A percentile compares a stretch with the other conserved stretches of the same genome.
These are phyloP conservation scores for Amphibalanus amphitrite DNA, from an alignment of 1,140 invertebrate genomes.

Conservation along the genomic window DNA sequence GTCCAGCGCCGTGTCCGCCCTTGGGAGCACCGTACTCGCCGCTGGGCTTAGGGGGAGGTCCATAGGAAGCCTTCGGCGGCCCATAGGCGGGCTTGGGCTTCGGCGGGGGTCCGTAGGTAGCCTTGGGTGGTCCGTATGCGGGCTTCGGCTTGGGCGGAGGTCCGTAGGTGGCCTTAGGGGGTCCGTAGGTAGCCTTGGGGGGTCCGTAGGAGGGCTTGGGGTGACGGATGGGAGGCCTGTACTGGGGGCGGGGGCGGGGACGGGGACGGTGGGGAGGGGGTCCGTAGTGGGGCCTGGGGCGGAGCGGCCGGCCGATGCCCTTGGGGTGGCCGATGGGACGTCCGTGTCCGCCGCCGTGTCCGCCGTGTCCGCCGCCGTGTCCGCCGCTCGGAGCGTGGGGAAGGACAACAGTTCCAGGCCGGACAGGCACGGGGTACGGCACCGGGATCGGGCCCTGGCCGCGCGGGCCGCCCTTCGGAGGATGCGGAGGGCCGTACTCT, in stretches of 20 bases:
- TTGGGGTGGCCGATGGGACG: neutral
- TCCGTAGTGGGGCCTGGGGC: neutral
- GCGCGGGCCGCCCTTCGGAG: conserved; percentile 3
- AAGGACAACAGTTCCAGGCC: conserved; percentile 13
- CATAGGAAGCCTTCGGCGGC: conserved; percentile 11
- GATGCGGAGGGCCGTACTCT: neutral
- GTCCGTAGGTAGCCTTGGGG: conserved; percentile 4
- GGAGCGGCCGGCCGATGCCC: no score
- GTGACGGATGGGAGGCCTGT: neutral
- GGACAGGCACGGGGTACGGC: conserved; percentile 13
- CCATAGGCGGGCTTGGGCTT: conserved; percentile 12
- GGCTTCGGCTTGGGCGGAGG: conserved; percentile 8
- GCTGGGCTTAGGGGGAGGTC: conserved; percentile 6
- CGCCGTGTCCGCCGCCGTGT: neutral
- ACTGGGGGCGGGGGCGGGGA: neutral
- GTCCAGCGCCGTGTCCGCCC: neutral
- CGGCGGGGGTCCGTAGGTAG: conserved; percentile 1
- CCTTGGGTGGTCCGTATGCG: conserved; percentile 10
- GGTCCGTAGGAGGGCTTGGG: neutral
- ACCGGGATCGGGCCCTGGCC: conserved; percentile 12
- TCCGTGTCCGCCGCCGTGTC: neutral
- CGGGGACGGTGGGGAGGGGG: neutral
- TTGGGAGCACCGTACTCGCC: neutral
- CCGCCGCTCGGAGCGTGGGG: conserved; percentile 9
- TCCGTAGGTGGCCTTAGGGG: conserved; percentile 14